These are phyloP conservation scores for Mellilla xanthometata DNA, from an alignment of 2,888 invertebrate species.

Conservation along the genomic window DNA sequence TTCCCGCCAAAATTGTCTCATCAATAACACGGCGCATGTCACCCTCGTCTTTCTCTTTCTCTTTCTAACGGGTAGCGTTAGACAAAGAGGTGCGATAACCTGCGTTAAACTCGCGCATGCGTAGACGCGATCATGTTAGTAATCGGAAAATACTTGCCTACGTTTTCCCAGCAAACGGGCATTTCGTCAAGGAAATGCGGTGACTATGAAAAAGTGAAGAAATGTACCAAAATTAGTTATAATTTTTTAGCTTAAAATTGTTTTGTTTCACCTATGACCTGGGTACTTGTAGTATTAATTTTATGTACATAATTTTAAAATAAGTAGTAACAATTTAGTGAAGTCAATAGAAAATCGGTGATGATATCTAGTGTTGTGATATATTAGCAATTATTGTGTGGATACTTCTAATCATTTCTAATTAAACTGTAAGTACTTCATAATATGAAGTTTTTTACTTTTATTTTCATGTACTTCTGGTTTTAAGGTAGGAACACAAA, in stretches of 20 bases:
- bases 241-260: conserved; percentile 18
- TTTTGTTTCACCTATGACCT: conserved; percentile 13
- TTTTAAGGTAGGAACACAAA: no score
- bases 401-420: conserved; percentile 2
- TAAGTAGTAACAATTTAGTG: conserved; percentile 11
- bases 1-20: conserved; percentile 68
- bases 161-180: conserved; percentile 20
- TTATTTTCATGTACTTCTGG: no score
- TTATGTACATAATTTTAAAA: conserved; percentile 5
- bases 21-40: conserved; percentile 80
- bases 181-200: conserved; percentile 40
- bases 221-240: conserved; percentile 31
- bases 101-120: conserved; percentile 37
- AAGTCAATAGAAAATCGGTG: conserved; percentile 13
- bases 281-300: conserved; percentile 7
- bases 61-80: conserved; percentile 37
- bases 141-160: conserved; percentile 29
- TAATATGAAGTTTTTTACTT: no score
- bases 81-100: conserved; percentile 61
- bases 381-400: conserved; percentile 8
- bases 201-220: conserved; percentile 39
- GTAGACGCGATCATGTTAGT: conserved; percentile 36
- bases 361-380: conserved; percentile 22
- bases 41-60: conserved; percentile 40
- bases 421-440: conserved; percentile 13